Conservation (phyloP, 2,888 invertebrate species). For the Scaptomyza caliginosa region DNA sequence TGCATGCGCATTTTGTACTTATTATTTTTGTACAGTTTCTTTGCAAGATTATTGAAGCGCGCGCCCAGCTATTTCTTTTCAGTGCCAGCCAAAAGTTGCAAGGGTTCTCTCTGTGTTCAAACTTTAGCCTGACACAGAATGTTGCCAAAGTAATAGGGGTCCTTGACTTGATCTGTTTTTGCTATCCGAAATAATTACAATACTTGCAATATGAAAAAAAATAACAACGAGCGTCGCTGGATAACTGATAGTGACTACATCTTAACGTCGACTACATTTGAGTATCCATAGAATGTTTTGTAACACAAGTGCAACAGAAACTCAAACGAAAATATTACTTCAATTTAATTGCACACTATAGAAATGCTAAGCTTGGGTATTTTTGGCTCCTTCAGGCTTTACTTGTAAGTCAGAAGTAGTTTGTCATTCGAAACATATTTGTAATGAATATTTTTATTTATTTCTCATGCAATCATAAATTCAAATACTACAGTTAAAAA, state of each 20-base stretch:
- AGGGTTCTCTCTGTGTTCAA: not conserved
- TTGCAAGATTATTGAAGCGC: slow-evolving; percentile 67
- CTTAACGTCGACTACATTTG: slow-evolving; percentile 8
- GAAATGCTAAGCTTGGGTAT: not conserved
- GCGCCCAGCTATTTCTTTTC: slow-evolving; percentile 55
- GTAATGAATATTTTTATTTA: not conserved
- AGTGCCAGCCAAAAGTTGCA: slow-evolving; percentile 36
- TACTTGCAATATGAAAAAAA: not conserved
- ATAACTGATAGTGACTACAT: no score
- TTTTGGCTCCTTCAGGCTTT: not conserved
- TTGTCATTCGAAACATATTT: not conserved
- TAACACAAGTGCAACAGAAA: not conserved
- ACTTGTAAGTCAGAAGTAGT: not conserved
- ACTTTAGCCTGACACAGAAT: slow-evolving; percentile 8
- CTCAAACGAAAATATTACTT: not conserved
- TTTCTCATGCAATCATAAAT: not conserved
- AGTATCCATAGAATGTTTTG: not conserved
- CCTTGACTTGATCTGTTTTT: slow-evolving; percentile 9
- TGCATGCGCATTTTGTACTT: slow-evolving; percentile 60
- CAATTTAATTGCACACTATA: not conserved
- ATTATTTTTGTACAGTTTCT: slow-evolving; percentile 32
- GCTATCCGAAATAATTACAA: slow-evolving; percentile 21
- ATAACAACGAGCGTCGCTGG: not conserved
- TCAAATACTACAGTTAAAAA: not conserved
- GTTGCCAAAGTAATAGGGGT: slow-evolving; percentile 1